phyloP scores from a whole-genome alignment of 2,113 vertebrate genomes.

The Pandion haliaetus region DNA sequence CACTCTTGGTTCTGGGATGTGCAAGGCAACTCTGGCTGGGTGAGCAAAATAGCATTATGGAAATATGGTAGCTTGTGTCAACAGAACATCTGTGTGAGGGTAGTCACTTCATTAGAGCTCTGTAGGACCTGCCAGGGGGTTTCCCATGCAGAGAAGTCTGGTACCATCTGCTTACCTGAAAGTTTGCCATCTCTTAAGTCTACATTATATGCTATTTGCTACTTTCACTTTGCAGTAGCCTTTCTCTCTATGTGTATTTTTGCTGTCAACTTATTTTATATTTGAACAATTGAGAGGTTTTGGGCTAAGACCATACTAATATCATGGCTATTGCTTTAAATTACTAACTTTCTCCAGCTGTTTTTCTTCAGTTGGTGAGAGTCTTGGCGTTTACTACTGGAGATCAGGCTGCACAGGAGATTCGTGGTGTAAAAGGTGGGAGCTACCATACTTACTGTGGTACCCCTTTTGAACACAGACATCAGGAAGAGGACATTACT shows the following conservation, averaged over 20 bases:
- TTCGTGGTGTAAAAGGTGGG: background rate
- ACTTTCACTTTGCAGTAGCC: background rate
- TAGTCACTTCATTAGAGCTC: background rate
- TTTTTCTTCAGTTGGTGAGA: background rate
- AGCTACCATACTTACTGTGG: background rate
- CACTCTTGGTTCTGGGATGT: background rate
- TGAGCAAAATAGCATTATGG: background rate
- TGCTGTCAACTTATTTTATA: background rate
- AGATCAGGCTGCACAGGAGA: background rate
- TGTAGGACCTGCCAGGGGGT: slow-evolving; percentile 9
- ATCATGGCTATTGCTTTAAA: background rate
- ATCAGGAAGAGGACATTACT: background rate
- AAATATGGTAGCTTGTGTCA: background rate
- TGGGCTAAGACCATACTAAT: background rate
- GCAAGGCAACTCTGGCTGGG: background rate
- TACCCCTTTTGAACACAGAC: background rate
- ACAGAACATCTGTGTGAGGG: slow-evolving; percentile 31
- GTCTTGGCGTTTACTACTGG: background rate
- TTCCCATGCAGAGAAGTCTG: background rate
- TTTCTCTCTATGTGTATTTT: background rate
- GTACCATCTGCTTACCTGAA: slow-evolving; percentile 42
- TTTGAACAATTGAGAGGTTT: background rate
- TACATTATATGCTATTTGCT: background rate
- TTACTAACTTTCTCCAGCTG: background rate
- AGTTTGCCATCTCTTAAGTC: background rate